Evolutionary conservation across 2,888 invertebrate genomes (phyloP).

Genomic region (Sturmia bella): DNA sequence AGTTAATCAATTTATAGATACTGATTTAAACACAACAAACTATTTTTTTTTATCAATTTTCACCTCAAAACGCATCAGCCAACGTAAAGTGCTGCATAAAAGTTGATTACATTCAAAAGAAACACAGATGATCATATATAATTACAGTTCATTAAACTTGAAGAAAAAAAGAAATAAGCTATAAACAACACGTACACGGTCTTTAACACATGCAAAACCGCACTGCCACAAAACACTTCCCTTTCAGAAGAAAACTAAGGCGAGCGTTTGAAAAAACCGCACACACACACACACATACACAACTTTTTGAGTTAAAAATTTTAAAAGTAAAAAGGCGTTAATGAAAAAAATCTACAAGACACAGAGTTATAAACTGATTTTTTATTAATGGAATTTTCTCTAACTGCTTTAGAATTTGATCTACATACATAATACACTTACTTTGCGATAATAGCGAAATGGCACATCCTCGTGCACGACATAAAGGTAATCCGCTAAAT

Average conservation of each 20-base stretch:
- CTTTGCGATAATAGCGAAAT: constrained; percentile 82
- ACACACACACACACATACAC: constrained; percentile 5
- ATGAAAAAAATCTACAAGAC: constrained; percentile 7
- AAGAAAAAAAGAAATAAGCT: constrained; percentile 37
- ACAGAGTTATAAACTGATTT: no score
- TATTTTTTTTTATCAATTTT: no score
- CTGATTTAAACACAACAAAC: not conserved
- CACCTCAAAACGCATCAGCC: no score
- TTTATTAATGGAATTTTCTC: no score
- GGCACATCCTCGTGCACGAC: constrained; percentile 82
- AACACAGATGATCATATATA: constrained; percentile 37
- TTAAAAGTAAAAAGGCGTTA: constrained; percentile 29
- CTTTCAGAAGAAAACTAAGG: constrained; percentile 17
- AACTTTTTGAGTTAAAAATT: not conserved
- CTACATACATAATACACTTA: constrained; percentile 74
- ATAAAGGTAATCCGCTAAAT: constrained; percentile 82
- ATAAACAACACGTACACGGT: constrained; percentile 24
- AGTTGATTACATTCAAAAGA: not conserved
- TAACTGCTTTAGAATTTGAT: not conserved
- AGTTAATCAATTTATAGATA: no score
- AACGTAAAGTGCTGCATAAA: no score
- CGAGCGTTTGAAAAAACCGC: constrained; percentile 1
- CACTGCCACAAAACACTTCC: constrained; percentile 51
- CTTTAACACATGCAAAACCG: constrained; percentile 35
- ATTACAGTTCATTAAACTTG: constrained; percentile 68